Evolutionary conservation across 2,888 invertebrate species (phyloP).

Genomic region (Salpingus planirostris): DNA sequence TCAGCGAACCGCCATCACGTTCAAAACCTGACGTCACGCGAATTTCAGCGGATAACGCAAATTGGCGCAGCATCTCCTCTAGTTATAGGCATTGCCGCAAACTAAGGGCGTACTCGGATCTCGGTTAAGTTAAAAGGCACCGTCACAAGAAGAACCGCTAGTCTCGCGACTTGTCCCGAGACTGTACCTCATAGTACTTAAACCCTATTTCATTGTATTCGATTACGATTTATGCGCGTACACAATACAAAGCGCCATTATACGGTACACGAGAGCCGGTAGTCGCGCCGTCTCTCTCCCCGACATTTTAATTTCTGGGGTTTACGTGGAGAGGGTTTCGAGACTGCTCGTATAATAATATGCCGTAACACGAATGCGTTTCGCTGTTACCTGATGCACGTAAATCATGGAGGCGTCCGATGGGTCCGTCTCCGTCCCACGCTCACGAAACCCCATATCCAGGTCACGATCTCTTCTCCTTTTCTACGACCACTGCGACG

Average conservation of each 20-base stretch:
- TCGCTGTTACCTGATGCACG: too few relatives aligned
- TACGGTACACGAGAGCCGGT: neutral
- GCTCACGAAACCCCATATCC: neutral
- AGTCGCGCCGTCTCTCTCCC: neutral
- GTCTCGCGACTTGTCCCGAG: conserved; percentile 1
- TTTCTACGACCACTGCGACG: too few relatives aligned
- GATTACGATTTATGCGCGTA: conserved; percentile 11
- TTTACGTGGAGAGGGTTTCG: neutral
- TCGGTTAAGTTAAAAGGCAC: too few relatives aligned
- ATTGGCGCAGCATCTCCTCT: too few relatives aligned
- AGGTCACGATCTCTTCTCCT: conserved; percentile 3
- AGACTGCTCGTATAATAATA: too few relatives aligned
- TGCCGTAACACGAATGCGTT: too few relatives aligned
- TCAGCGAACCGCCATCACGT: too few relatives aligned
- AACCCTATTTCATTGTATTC: conserved; percentile 11
- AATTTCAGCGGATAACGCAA: too few relatives aligned
- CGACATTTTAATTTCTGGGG: neutral
- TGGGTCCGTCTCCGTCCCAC: conserved; percentile 5
- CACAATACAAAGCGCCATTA: conserved; percentile 1
- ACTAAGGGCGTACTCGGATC: too few relatives aligned
- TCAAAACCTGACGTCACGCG: too few relatives aligned
- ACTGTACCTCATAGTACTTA: conserved; percentile 11
- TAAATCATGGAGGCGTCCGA: conserved; percentile 15
- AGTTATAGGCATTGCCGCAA: too few relatives aligned
- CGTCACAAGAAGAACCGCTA: neutral